A percentile compares a stretch with the other conserved stretches of the same genome.
Evolutionary conservation across 2,113 vertebrate species (phyloP).

Genomic region (Ameiurus melas): DNA sequence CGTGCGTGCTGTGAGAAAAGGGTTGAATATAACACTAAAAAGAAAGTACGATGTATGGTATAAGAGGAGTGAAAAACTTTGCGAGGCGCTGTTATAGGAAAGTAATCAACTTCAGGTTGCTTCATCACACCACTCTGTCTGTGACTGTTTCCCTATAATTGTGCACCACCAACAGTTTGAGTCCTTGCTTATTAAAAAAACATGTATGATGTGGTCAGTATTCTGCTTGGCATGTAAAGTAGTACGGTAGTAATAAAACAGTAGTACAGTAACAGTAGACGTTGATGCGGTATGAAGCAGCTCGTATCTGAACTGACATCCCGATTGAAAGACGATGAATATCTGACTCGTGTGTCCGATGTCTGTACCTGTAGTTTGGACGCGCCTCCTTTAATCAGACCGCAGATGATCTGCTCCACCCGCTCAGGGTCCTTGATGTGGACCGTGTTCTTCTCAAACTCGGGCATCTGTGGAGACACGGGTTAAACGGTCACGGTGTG

Average conservation of each 20-base stretch:
- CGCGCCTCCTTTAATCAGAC: constrained; percentile 93
- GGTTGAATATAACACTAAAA: too few relatives aligned
- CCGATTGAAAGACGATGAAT: background rate
- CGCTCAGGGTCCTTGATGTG: constrained; percentile 87
- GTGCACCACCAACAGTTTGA: background rate
- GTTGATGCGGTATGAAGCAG: background rate
- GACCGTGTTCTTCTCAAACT: constrained; percentile 93
- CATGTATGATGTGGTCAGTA: background rate
- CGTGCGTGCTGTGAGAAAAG: too few relatives aligned
- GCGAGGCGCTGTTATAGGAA: too few relatives aligned
- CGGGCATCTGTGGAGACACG: constrained; percentile 83
- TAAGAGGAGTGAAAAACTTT: too few relatives aligned
- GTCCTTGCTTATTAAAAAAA: background rate
- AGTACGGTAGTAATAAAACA: background rate
- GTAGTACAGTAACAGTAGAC: background rate
- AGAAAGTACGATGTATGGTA: too few relatives aligned
- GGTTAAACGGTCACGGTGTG: background rate
- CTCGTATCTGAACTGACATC: background rate
- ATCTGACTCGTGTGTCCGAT: background rate
- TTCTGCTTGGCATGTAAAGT: background rate
- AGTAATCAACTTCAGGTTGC: too few relatives aligned
- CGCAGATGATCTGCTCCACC: constrained; percentile 95
- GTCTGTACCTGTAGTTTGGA: constrained; percentile 89
- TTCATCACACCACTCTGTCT: background rate
- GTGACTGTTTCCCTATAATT: background rate